Conservation (phyloP, 2,888 invertebrate genomes). For the Eremobia ochroleuca region DNA sequence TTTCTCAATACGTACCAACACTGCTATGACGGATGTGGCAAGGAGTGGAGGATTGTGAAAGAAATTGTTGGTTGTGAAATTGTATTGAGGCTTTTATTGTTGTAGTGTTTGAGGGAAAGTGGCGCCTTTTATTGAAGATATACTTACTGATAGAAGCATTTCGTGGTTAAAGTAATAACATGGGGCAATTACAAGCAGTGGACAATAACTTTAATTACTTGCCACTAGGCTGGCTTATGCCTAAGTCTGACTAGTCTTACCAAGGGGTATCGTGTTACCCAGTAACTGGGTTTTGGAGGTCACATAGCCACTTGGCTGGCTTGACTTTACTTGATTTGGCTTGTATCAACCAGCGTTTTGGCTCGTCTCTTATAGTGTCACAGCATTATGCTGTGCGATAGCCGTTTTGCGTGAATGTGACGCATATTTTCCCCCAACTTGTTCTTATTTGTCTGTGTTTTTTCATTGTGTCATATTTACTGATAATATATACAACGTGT, state of each 20-base stretch:
- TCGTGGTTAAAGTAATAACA: too few relatives aligned
- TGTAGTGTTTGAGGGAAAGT: background rate
- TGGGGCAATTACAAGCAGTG: too few relatives aligned
- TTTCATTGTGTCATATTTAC: background rate
- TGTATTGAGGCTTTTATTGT: background rate
- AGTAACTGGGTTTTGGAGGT: background rate
- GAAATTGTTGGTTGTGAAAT: constrained; percentile 34
- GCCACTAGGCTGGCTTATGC: background rate
- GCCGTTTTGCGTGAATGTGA: background rate
- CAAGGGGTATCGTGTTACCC: background rate
- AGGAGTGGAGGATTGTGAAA: constrained; percentile 27
- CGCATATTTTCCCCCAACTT: background rate
- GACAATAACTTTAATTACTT: background rate
- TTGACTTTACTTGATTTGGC: background rate
- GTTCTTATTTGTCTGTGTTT: background rate
- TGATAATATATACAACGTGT: too few relatives aligned
- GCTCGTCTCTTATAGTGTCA: background rate
- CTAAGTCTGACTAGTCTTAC: background rate
- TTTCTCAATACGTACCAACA: constrained; percentile 66
- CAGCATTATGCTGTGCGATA: background rate
- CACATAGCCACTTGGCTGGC: too few relatives aligned
- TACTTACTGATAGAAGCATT: background rate
- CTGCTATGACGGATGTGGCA: constrained; percentile 51
- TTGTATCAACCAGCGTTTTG: background rate
- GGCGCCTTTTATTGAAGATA: background rate